These are phyloP conservation scores for Noctua janthina DNA, from an alignment of 2,888 invertebrate genomes.

Conservation along the genomic window DNA sequence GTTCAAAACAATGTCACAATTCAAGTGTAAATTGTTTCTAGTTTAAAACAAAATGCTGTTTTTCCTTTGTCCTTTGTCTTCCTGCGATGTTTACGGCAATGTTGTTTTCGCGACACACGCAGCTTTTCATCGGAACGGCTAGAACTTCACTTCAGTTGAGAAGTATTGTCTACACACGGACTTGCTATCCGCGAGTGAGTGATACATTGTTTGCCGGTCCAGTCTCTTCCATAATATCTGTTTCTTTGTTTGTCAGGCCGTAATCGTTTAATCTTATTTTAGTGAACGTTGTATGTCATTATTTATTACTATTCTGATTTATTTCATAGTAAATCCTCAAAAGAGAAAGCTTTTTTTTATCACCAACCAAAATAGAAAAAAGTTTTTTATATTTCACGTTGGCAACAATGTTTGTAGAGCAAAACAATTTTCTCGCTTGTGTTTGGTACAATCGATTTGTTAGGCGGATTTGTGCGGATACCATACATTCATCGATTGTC, in stretches of 20 bases:
- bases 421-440: slow-evolving; percentile 12
- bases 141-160: slow-evolving; percentile 6
- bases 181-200: not conserved
- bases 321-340: not conserved
- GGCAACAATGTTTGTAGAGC: slow-evolving; percentile 3
- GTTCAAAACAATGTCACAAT: not conserved
- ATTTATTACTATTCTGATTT: not conserved
- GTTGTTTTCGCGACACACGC: slow-evolving; percentile 24
- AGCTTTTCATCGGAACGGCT: not conserved
- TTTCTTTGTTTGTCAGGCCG: not conserved
- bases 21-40: not conserved
- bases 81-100: not conserved
- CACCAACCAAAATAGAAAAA: not conserved
- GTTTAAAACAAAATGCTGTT: not conserved
- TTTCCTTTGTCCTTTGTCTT: no score
- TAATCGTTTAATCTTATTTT: not conserved
- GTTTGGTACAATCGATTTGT: slow-evolving; percentile 3
- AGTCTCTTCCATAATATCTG: not conserved
- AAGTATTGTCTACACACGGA: slow-evolving; percentile 14
- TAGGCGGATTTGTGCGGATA: not conserved
- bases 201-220: not conserved
- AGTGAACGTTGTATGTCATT: not conserved
- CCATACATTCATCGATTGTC: not conserved
- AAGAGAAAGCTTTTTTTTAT: not conserved
- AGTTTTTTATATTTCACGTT: not conserved